These are phyloP conservation scores for Dallia pectoralis DNA, from an alignment of 2,797 vertebrate genomes.

Conservation along the genomic window DNA sequence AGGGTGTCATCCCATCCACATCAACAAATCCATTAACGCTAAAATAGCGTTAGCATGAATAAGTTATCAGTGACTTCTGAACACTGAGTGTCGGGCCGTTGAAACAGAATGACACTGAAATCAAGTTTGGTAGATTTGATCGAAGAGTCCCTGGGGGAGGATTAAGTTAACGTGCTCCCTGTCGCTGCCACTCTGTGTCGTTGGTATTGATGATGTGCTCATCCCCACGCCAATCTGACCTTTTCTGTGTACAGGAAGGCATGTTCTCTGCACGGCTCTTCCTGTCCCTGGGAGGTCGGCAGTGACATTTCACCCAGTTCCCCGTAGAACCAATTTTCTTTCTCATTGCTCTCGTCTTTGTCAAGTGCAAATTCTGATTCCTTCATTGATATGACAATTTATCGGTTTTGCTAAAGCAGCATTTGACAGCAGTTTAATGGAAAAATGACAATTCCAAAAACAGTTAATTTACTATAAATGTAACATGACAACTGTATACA, in stretches of 20 bases:
- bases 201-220: slow-evolving; percentile 49
- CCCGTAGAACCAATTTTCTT: slow-evolving; percentile 25
- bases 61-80: slow-evolving; percentile 3
- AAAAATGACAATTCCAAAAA: too few relatives aligned
- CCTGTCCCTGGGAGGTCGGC: slow-evolving; percentile 28
- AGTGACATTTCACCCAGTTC: slow-evolving; percentile 55
- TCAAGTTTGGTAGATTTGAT: neutral
- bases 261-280: slow-evolving; percentile 41
- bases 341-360: neutral
- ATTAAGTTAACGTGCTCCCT: slow-evolving; percentile 28
- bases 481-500: too few relatives aligned
- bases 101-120: neutral
- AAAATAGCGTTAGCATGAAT: slow-evolving; percentile 20
- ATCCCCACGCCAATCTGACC: slow-evolving; percentile 45
- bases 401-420: too few relatives aligned
- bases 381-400: neutral
- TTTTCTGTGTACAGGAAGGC: slow-evolving; percentile 44
- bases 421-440: too few relatives aligned
- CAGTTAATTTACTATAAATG: too few relatives aligned
- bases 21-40: neutral
- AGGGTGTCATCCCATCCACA: slow-evolving; percentile 3
- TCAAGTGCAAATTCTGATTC: neutral
- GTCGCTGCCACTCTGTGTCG: slow-evolving; percentile 33
- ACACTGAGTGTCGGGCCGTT: neutral
- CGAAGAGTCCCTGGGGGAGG: slow-evolving; percentile 27